A percentile compares a stretch with the other conserved stretches of the same genome.
Conservation (phyloP, 2,888 invertebrate genomes). For the Xestia sexstrigata region DNA sequence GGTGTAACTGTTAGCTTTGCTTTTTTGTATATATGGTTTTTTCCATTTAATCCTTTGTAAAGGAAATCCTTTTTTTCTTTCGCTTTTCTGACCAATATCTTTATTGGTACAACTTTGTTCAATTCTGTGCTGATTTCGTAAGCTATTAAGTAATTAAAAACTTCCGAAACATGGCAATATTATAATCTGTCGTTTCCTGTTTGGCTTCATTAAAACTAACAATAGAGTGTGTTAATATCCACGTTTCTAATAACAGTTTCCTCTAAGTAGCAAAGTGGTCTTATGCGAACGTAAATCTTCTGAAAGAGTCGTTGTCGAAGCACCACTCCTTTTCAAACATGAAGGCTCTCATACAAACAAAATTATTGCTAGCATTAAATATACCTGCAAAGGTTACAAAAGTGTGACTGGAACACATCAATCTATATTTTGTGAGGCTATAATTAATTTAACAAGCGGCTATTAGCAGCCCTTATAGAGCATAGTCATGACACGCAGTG, state of each 20-base stretch:
- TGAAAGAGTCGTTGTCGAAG: conserved; percentile 5
- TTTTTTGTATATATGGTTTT: conserved; percentile 9
- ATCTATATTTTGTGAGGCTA: conserved; percentile 59
- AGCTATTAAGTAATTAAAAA: conserved; percentile 8
- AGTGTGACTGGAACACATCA: conserved; percentile 55
- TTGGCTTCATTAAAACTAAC: conserved; percentile 16
- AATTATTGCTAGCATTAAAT: conserved; percentile 30
- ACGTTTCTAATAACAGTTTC: conserved; percentile 32
- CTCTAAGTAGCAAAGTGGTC: conserved; percentile 15
- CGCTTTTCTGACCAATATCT: not conserved
- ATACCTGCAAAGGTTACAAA: conserved; percentile 43
- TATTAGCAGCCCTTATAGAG: conserved; percentile 78
- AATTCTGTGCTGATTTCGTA: conserved; percentile 5
- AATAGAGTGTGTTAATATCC: conserved; percentile 23
- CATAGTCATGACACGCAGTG: conserved; percentile 73
- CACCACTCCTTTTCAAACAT: conserved; percentile 2
- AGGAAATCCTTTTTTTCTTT: not conserved
- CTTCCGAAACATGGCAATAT: conserved; percentile 20
- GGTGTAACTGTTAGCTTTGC: conserved; percentile 43
- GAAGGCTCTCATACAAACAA: not conserved
- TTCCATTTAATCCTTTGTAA: conserved; percentile 3
- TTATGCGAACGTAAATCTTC: not conserved
- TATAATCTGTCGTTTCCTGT: conserved; percentile 8
- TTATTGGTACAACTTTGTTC: not conserved
- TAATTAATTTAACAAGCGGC: conserved; percentile 78